Percentiles rank a stretch among this genome's conserved stretches.
These are phyloP conservation scores for Drosophila mayaguana DNA, from an alignment of 2,888 invertebrate species.

Conservation along the genomic window DNA sequence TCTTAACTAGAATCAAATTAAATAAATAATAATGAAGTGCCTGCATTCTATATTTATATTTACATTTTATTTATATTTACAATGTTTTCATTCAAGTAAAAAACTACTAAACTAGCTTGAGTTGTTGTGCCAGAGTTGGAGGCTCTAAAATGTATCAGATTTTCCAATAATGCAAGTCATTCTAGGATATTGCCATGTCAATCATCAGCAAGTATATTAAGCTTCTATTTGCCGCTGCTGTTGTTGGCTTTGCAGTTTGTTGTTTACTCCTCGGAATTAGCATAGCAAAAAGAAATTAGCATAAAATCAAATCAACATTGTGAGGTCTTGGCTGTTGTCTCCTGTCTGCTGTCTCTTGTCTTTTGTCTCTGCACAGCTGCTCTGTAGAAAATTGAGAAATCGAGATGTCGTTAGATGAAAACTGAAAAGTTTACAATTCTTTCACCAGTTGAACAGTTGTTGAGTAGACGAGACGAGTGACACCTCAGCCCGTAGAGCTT, in stretches of 20 bases:
- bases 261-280: conserved; percentile 70
- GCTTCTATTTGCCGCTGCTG: conserved; percentile 5
- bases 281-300: conserved; percentile 76
- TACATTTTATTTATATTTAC: no score
- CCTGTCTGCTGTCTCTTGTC: conserved; percentile 3
- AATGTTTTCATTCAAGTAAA: no score
- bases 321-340: conserved; percentile 33
- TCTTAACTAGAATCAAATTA: no score
- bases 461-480: neutral
- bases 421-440: conserved; percentile 11
- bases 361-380: conserved; percentile 30
- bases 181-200: conserved; percentile 28
- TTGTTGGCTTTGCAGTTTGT: conserved; percentile 42
- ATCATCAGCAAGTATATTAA: neutral
- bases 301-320: conserved; percentile 75
- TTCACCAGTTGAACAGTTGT: conserved; percentile 11
- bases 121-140: fast-evolving
- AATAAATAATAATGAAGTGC: no score
- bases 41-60: no score
- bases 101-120: neutral
- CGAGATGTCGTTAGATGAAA: conserved; percentile 9
- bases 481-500: neutral
- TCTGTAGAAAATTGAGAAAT: conserved; percentile 12
- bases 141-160: neutral
- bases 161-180: neutral